Evolutionary conservation across 2,113 vertebrate species (phyloP), one percentile per base, ranked within the genome.

Genomic region (Hippolais icterina): DNA sequence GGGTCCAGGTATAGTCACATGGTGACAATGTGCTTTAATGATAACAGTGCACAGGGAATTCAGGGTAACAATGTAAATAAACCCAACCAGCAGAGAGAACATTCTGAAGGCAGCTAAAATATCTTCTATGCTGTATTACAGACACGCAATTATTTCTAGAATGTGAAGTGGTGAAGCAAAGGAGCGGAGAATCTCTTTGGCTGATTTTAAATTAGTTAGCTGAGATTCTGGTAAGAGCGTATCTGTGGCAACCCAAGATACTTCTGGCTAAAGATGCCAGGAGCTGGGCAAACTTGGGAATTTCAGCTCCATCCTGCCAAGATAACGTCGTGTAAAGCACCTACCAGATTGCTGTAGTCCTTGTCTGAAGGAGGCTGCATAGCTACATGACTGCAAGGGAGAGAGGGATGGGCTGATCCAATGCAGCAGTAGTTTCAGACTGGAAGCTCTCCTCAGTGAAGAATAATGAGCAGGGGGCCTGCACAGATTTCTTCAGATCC

Each of bases 361-460:
- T 79, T n/a, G 6, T 21, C 28, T 7, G 3, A 65, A 46, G 1
- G 4, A 35, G 22, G n/a, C 33, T 44, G 66, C 70, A n/a, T 0
- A 71, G 47, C 44, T 68, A 5, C 35, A 4, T 20, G 46, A 4
- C 44, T 65, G 77, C 60, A 53, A 79, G 47, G 41, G 37, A 46
- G 70, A 61, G 23, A 2, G 1, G 46, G 20, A 23, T 50, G 9
- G 49, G 46, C 63, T 65, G 23, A 47, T 47, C 31, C 65, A n/a
- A 1, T 19, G 44, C 49, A 20, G 29, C 12, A 41, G 21, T 5
- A 24, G 41, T 56, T 79, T 85, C 0, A 0, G 31, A 64, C 44
- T 79, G 53, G 42, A 16, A 42, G 17, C 54, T 78, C 14, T 89
- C n/a, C 35, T 66, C 5, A 1, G 22, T 49, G 46, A 72, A 57